Conservation (phyloP, 2,888 invertebrate species). For the Polyploca ridens region DNA sequence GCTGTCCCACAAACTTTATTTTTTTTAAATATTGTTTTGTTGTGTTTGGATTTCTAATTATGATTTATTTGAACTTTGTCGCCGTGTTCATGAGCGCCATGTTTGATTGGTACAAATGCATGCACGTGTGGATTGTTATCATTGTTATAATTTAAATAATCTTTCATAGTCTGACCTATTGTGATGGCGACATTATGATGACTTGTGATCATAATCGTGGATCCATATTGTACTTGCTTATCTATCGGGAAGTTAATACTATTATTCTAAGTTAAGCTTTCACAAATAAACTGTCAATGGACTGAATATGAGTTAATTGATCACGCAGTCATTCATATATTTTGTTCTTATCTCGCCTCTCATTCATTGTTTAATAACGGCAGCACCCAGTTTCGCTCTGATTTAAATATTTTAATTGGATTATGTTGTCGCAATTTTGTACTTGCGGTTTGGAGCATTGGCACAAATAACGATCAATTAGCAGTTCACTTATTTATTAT, state of each 20-base stretch:
- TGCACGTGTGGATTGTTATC: slow-evolving; percentile 7
- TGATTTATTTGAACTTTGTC: slow-evolving; percentile 2
- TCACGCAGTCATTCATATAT: slow-evolving; percentile 1
- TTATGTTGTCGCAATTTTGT: not conserved
- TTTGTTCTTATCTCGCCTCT: not conserved
- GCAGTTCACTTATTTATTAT: not conserved
- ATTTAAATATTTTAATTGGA: not conserved
- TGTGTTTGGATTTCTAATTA: slow-evolving; percentile 8
- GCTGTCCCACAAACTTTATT: not conserved
- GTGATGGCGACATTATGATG: slow-evolving; percentile 2
- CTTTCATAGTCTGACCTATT: not conserved
- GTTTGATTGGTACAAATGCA: not conserved
- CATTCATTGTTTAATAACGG: not conserved
- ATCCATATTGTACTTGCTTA: slow-evolving; percentile 6
- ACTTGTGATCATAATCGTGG: slow-evolving; percentile 9
- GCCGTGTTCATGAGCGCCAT: not conserved
- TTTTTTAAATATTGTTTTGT: slow-evolving; percentile 7
- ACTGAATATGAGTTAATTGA: slow-evolving; percentile 7
- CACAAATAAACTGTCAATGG: slow-evolving; percentile 2
- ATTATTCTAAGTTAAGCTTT: not conserved
- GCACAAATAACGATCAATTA: not conserved
- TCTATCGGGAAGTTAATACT: not conserved
- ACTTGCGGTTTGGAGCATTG: not conserved
- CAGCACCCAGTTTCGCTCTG: not conserved
- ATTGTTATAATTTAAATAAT: slow-evolving; percentile 8